Evolutionary conservation across 2,888 invertebrate species (phyloP).

Genomic region (Drepanosiphum platanoidis): DNA sequence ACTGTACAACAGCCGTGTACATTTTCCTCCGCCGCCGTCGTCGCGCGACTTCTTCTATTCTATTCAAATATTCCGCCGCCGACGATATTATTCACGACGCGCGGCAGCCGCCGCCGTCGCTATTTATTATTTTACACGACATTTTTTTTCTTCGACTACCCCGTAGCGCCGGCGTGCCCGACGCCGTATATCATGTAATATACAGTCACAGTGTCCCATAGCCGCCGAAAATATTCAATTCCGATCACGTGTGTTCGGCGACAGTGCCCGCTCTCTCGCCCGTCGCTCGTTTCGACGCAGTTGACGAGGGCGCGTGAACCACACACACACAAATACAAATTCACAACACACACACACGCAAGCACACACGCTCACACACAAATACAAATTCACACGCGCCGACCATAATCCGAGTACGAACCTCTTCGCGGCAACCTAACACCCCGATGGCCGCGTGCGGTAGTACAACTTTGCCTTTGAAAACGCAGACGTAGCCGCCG

Average conservation of each 20-base stretch:
- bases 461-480: slow-evolving; percentile 20
- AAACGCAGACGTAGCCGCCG: slow-evolving; percentile 4
- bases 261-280: background rate
- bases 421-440: background rate
- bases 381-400: background rate
- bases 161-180: background rate
- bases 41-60: too few relatives aligned
- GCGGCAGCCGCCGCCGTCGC: background rate
- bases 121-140: slow-evolving; percentile 5
- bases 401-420: background rate
- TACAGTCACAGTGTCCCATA: background rate
- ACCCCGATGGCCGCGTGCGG: background rate
- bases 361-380: background rate
- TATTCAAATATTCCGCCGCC: background rate
- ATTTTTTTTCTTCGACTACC: background rate
- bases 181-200: background rate
- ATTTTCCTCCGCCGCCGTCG: background rate
- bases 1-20: background rate
- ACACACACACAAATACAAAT: too few relatives aligned
- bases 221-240: slow-evolving; percentile 34
- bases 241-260: slow-evolving; percentile 26
- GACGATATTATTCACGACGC: background rate
- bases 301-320: background rate
- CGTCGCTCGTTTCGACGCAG: background rate
- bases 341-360: background rate